Evolutionary conservation across 2,888 invertebrate species (phyloP).

Genomic region (Drosophila hawaiiensis): DNA sequence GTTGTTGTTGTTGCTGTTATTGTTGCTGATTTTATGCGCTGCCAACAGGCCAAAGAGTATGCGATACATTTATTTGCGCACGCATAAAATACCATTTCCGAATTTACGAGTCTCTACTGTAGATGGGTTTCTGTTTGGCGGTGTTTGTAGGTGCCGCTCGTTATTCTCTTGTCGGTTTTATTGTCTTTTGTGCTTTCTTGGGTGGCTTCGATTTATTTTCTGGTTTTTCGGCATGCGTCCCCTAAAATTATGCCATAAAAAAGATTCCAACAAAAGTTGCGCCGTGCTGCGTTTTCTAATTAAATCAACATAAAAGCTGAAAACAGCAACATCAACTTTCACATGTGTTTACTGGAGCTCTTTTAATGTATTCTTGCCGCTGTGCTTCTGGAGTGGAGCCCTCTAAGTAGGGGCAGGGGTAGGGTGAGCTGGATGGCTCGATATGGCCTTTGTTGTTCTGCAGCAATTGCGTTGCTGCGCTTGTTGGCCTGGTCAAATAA

Average conservation of each 20-base stretch:
- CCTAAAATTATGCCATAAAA: slow-evolving; percentile 79
- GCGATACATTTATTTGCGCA: slow-evolving; percentile 66
- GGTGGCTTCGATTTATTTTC: slow-evolving; percentile 38
- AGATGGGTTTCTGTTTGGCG: neutral
- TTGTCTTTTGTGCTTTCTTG: slow-evolving; percentile 23
- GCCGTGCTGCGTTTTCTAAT: slow-evolving; percentile 67
- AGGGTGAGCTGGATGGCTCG: neutral
- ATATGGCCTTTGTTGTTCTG: slow-evolving; percentile 11
- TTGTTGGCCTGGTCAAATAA: slow-evolving; percentile 34
- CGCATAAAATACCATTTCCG: slow-evolving; percentile 75
- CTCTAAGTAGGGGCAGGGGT: neutral
- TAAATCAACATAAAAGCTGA: slow-evolving; percentile 75
- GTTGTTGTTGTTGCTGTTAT: slow-evolving; percentile 39
- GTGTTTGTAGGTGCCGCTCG: slow-evolving; percentile 23
- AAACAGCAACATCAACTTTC: slow-evolving; percentile 22
- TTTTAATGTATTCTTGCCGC: slow-evolving; percentile 45
- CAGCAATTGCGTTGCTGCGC: slow-evolving; percentile 43
- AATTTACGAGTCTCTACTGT: slow-evolving; percentile 65
- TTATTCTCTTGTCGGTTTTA: slow-evolving; percentile 48
- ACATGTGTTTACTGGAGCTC: slow-evolving; percentile 46
- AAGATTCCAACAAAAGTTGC: slow-evolving; percentile 38
- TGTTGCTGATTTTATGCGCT: slow-evolving; percentile 45
- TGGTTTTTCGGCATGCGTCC: slow-evolving; percentile 32
- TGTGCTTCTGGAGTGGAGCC: neutral
- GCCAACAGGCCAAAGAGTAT: slow-evolving; percentile 41